Evolutionary conservation across 1,140 invertebrate genomes (phyloP).

Genomic region (Drosophila sturtevanti): DNA sequence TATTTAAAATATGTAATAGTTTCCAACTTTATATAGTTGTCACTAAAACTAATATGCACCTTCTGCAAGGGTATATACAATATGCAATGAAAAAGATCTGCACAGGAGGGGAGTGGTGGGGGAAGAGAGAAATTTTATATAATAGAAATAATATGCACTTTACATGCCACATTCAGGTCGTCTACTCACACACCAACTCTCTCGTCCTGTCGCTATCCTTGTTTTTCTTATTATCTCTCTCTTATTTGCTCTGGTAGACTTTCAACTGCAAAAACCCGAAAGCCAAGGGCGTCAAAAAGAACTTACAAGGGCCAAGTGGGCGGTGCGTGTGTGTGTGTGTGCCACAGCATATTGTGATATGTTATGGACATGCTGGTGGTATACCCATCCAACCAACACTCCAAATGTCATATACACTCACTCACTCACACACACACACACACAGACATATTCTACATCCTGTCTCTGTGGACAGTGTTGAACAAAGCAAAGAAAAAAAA

Average conservation of each 20-base stretch:
- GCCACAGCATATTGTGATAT: constrained; percentile 53
- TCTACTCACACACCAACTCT: constrained; percentile 26
- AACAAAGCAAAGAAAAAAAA: background rate
- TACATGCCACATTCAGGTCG: constrained; percentile 57
- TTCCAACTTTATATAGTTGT: too few relatives aligned
- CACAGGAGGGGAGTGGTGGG: constrained; percentile 4
- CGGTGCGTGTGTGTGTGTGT: constrained; percentile 2
- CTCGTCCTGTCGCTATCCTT: constrained; percentile 3
- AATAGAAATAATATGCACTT: constrained; percentile 71
- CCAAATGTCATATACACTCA: constrained; percentile 2
- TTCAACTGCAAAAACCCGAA: constrained; percentile 38
- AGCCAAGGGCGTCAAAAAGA: constrained; percentile 52
- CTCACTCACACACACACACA: background rate
- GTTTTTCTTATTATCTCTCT: background rate
- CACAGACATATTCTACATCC: background rate
- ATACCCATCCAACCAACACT: constrained; percentile 9
- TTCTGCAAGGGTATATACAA: background rate
- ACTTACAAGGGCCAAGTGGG: constrained; percentile 33
- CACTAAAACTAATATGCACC: background rate
- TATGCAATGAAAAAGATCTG: constrained; percentile 23
- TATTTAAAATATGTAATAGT: too few relatives aligned
- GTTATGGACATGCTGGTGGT: constrained; percentile 40
- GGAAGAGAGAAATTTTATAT: constrained; percentile 36
- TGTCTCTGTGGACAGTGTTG: background rate
- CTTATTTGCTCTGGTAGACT: constrained; percentile 1